Evolutionary conservation across 1,140 invertebrate species (phyloP), one percentile per base, ranked within the genome.

Genomic region (Panagrolaimus sp.): DNA sequence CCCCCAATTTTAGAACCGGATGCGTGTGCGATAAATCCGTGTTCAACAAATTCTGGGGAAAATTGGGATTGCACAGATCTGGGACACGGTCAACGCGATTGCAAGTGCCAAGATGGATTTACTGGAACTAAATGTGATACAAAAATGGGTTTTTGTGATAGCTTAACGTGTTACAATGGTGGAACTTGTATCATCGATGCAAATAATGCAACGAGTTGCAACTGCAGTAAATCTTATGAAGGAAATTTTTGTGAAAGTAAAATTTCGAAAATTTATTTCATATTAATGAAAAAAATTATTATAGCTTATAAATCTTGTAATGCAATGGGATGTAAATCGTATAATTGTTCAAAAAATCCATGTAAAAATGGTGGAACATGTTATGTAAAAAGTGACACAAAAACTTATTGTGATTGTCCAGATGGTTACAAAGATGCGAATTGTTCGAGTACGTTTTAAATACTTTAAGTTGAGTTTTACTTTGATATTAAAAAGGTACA

Each of bases 311-410:
- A 17, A 58, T 8, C 12, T n/a, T 58, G 52, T 58, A 58, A 28
- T 58, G 3, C 14, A n/a, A 2, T n/a, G 17, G 10, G 21, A 12
- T 58, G 52, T 26, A 12, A 58, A 58, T 5, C 28, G 15, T 28
- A 21, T 26, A 21, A 28, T 21, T 14, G 28, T 58, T 12, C 52
- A 58, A 58, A 58, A 26, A 58, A 48, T 24, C 52, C 52, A 21
- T 58, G 52, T 58, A 28, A 58, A 58, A 58, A 58, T 58, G 52
- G 52, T 3, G 52, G 52, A 21, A 58, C 52, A 21, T 58, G 52
- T 17, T n/a, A 14, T n/a, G 52, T 28, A n/a, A 58, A 21, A 12
- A 28, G 17, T n/a, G 28, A 58, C 17, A 58, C 52, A 12, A 58
- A 21, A 26, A 26, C 28, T n/a, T 12, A 12, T 0, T 58, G 52